Base-by-base conservation (phyloP, 2,888 invertebrate species). In the Tenthredo amoena region DNA sequence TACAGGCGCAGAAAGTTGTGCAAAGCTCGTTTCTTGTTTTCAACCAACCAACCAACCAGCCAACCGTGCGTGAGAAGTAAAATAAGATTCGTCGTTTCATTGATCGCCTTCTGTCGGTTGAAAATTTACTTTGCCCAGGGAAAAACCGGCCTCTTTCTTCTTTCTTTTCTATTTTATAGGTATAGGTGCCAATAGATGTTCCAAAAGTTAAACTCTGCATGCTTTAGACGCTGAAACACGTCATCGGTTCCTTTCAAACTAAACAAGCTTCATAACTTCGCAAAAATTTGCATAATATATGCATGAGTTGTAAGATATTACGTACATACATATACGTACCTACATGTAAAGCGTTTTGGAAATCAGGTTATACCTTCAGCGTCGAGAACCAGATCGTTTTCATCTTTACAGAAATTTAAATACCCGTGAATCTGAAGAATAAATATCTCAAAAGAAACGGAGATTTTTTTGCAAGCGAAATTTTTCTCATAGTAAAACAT, bases 41-140 rank as follows among this genome's bases (percentile, higher is more conserved):
- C 74, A 74, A 74, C 43, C 40, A 43, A 74, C 74, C 21, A 74
- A 74, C 74, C 74, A 68, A 34, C 31, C 34, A 74, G n/a, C 74
- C 74, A 74, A 74, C 74, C 40, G 74, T 74, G 43, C 74, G 74
- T 43, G 43, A 74, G 74, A 43, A 74, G 74, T 74, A 26, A 71
- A 71, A 71, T 74, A 40, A 74, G 74, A 74, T 74, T 43, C 74
- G 21, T 74, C 74, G 74, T 74, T 74, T 74, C 40, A 74, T 74
- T 43, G 74, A 74, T 74, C 74, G 74, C 40, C 21, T 74, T 43
- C 43, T 43, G 43, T 74, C n/a, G 15, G 74, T 43, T 74, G 43
- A 26, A 74, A 74, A 74, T 74, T 74, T 31, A 43, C 74, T 74
- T 21, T 43, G 6, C 77, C 18, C 77, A 55, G 2, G 37, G 77